Percentiles rank a stretch among this genome's conserved stretches.
Evolutionary conservation across 2,113 vertebrate species (phyloP).

Genomic region (Neolamprologus sp.): DNA sequence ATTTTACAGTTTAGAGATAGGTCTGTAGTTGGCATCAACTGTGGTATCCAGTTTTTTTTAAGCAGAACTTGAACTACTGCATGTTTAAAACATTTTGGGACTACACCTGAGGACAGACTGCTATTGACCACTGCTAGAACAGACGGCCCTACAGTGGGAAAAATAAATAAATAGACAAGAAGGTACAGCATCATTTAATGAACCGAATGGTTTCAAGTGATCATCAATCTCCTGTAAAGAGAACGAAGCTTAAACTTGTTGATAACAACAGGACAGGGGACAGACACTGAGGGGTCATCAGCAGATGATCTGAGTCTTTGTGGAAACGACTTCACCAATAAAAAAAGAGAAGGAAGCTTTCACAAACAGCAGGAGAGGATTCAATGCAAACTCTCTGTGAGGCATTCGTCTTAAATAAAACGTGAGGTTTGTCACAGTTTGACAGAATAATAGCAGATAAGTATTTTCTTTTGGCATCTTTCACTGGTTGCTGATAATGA

Average conservation of each 20-base stretch:
- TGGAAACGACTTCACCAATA: background rate
- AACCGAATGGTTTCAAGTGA: background rate
- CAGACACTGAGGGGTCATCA: background rate
- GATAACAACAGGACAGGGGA: background rate
- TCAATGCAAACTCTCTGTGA: background rate
- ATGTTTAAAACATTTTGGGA: background rate
- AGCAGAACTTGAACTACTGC: background rate
- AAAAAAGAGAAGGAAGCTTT: background rate
- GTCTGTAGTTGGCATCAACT: rapidly evolving
- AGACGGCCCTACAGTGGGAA: background rate
- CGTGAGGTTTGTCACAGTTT: background rate
- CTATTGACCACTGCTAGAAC: rapidly evolving
- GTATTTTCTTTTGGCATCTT: background rate
- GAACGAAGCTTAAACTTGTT: background rate
- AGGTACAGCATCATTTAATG: rapidly evolving
- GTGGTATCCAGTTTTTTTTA: background rate
- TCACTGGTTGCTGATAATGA: background rate
- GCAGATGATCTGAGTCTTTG: background rate
- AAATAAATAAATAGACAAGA: background rate
- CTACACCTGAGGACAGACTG: background rate
- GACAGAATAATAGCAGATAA: background rate
- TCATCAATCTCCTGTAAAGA: background rate
- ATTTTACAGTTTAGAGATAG: background rate
- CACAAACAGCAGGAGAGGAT: background rate
- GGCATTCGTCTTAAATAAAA: background rate